Evolutionary conservation across 1,140 invertebrate species (phyloP).

Genomic region (Bombyx mori): ASM3026992v2 NC_085127.1:4268001-4268500

Average conservation of each 20-base stretch:
- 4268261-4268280: not conserved
- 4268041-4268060: conserved; percentile 86
- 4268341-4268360: conserved; percentile 85
- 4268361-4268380: conserved; percentile 96
- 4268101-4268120: conserved; percentile 51
- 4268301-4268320: not conserved
- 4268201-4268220: not conserved
- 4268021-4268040: conserved; percentile 82
- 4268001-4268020: conserved; percentile 61
- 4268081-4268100: conserved; percentile 57
- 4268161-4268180: not conserved
- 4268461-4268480: conserved; percentile 95
- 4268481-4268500: conserved; percentile 78
- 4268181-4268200: not conserved
- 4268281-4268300: not conserved
- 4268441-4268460: conserved; percentile 98
- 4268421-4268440: conserved; percentile 88
- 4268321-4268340: conserved; percentile 1
- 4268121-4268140: conserved; percentile 4
- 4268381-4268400: conserved; percentile 89
- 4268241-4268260: no score
- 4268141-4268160: conserved; percentile 4
- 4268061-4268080: conserved; percentile 82
- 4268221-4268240: not conserved
- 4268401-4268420: conserved; percentile 98